These are phyloP conservation scores for Bembecia ichneumoniformis DNA, from an alignment of 2,888 invertebrate genomes.

Conservation along the genomic window DNA sequence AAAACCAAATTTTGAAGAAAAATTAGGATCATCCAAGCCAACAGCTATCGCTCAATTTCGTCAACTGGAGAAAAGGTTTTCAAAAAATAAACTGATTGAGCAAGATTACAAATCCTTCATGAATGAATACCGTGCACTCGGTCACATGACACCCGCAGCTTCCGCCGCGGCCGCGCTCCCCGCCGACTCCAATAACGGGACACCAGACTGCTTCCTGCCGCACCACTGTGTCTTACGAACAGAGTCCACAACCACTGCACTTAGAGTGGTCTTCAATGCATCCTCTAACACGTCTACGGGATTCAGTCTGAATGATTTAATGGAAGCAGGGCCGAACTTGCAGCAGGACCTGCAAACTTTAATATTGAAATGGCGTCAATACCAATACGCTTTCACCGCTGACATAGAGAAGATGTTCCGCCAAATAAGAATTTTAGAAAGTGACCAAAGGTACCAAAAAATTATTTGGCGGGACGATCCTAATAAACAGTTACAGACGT, in stretches of 20 bases:
- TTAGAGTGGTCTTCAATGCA: constrained; percentile 1
- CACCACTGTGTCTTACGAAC: constrained; percentile 3
- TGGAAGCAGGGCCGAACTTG: background rate
- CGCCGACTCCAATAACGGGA: too few species aligned
- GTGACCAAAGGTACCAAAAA: too few species aligned
- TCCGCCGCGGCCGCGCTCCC: too few species aligned
- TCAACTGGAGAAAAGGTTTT: background rate
- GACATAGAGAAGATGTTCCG: too few species aligned
- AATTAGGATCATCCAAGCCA: constrained; percentile 1
- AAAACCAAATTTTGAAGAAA: background rate
- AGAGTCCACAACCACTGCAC: constrained; percentile 3
- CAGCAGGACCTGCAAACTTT: background rate
- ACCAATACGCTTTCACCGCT: background rate
- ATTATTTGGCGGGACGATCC: too few species aligned
- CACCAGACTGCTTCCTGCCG: constrained; percentile 1
- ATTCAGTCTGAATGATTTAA: background rate
- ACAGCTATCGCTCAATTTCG: constrained; percentile 1
- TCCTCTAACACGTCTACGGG: background rate
- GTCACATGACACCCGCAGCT: constrained; percentile 3
- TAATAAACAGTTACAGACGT: too few species aligned
- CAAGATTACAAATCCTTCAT: constrained; percentile 1
- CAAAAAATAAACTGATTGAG: background rate
- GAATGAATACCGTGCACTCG: constrained; percentile 1
- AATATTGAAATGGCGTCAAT: background rate
- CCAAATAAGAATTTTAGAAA: too few species aligned